Evolutionary conservation across 2,797 vertebrate species (phyloP).

Genomic region (Xiphophorus birchmanni): DNA sequence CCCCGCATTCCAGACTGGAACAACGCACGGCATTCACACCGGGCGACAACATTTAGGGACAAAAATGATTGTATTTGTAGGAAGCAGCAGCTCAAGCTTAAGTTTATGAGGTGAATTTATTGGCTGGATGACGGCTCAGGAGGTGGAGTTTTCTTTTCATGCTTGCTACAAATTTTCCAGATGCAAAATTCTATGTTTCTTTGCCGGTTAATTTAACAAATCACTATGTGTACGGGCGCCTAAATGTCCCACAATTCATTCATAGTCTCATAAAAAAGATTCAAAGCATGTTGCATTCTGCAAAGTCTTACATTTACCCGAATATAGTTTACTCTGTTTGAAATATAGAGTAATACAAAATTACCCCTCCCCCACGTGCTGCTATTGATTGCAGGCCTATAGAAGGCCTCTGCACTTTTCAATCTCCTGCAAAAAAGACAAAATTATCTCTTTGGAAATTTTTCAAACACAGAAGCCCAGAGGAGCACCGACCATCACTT

Average conservation of each 20-base stretch:
- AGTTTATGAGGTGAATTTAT: constrained; percentile 8
- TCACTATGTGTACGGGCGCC: not conserved
- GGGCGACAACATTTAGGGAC: constrained; percentile 2
- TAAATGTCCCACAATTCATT: not conserved
- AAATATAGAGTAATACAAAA: not conserved
- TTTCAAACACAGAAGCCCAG: not conserved
- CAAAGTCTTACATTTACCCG: not conserved
- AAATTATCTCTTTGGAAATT: not conserved
- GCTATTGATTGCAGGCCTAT: not conserved
- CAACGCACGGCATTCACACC: constrained; percentile 22
- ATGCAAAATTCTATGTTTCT: not conserved
- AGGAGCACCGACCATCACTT: not conserved
- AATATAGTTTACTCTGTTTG: not conserved
- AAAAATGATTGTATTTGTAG: constrained; percentile 4
- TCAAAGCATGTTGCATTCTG: not conserved
- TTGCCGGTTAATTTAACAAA: not conserved
- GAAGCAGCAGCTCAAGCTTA: not conserved
- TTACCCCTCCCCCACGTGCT: not conserved
- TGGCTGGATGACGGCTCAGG: constrained; percentile 1
- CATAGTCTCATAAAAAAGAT: not conserved
- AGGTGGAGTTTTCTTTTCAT: not conserved
- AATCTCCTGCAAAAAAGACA: not conserved
- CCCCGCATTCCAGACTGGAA: constrained; percentile 52
- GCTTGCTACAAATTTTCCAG: not conserved
- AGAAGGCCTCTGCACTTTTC: not conserved